These are phyloP conservation scores for Acanthisitta chloris DNA, from an alignment of 2,113 vertebrate genomes.

Conservation along the genomic window DNA sequence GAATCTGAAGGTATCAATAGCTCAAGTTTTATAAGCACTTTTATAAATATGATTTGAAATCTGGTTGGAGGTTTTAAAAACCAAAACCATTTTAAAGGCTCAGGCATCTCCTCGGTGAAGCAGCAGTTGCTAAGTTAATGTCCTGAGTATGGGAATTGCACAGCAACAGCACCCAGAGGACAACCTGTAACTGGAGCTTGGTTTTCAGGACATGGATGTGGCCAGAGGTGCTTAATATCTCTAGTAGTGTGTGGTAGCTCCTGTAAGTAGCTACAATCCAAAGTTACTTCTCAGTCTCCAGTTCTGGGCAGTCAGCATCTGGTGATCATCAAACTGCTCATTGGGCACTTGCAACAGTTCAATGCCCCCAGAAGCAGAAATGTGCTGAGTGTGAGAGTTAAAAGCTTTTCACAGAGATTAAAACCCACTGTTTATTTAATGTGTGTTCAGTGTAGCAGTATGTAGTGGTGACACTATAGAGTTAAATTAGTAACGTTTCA, in stretches of 20 bases:
- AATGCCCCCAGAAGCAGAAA: not conserved
- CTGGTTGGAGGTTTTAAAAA: not conserved
- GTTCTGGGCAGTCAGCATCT: not conserved
- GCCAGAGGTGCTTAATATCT: not conserved
- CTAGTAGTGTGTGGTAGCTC: not conserved
- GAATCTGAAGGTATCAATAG: not conserved
- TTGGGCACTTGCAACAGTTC: not conserved
- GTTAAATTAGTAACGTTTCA: not conserved
- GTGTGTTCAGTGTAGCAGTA: not conserved
- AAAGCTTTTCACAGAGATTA: not conserved
- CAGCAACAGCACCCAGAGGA: not conserved
- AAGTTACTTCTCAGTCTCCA: not conserved
- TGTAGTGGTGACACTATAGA: not conserved
- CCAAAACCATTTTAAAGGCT: not conserved
- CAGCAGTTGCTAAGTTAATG: not conserved
- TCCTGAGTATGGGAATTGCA: not conserved
- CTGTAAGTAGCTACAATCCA: not conserved
- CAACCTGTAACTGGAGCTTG: not conserved
- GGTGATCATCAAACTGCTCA: accelerated
- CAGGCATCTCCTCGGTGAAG: not conserved
- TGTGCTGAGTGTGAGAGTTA: not conserved
- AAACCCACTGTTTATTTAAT: not conserved
- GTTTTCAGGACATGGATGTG: not conserved
- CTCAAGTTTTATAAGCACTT: not conserved
- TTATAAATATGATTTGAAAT: not conserved